phyloP scores from a whole-genome alignment of 2,888 invertebrate species.

The Hirtodrosophila trivittata region DNA sequence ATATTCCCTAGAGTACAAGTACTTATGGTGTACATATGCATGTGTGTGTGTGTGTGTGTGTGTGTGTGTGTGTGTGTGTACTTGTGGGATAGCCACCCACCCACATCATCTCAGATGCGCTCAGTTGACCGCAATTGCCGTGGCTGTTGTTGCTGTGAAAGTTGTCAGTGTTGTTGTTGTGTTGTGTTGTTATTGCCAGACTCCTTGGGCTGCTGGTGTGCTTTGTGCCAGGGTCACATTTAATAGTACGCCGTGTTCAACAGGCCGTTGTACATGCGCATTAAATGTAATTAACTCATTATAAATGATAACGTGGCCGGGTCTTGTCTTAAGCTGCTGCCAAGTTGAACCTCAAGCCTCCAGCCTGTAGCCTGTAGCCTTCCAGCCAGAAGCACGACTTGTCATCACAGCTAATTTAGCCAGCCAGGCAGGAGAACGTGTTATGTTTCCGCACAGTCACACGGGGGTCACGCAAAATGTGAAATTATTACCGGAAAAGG shows the following conservation, averaged over 20 bases:
- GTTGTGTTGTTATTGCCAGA: constrained; percentile 12
- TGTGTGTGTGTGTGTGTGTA: background rate
- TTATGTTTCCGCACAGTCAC: constrained; percentile 56
- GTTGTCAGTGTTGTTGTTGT: constrained; percentile 31
- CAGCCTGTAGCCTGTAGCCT: constrained; percentile 2
- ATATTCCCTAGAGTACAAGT: constrained; percentile 26
- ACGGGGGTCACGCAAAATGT: constrained; percentile 63
- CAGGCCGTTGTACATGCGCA: constrained; percentile 78
- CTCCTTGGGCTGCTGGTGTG: constrained; percentile 1
- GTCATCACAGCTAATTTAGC: constrained; percentile 71
- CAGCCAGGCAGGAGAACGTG: constrained; percentile 47
- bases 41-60: background rate
- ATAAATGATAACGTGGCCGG: constrained; percentile 76
- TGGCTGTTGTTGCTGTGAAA: constrained; percentile 22
- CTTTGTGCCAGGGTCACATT: constrained; percentile 72
- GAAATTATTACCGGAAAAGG: constrained; percentile 72
- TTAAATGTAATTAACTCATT: constrained; percentile 80
- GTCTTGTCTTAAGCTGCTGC: constrained; percentile 60
- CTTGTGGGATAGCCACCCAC: background rate
- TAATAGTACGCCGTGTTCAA: constrained; percentile 75
- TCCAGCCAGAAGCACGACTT: constrained; percentile 26
- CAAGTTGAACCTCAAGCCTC: constrained; percentile 24
- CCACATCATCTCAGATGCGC: constrained; percentile 28
- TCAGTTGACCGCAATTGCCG: constrained; percentile 49
- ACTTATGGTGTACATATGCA: constrained; percentile 4